Evolutionary conservation across 2,888 invertebrate species (phyloP).

Genomic region (Melitaea athalia): DNA sequence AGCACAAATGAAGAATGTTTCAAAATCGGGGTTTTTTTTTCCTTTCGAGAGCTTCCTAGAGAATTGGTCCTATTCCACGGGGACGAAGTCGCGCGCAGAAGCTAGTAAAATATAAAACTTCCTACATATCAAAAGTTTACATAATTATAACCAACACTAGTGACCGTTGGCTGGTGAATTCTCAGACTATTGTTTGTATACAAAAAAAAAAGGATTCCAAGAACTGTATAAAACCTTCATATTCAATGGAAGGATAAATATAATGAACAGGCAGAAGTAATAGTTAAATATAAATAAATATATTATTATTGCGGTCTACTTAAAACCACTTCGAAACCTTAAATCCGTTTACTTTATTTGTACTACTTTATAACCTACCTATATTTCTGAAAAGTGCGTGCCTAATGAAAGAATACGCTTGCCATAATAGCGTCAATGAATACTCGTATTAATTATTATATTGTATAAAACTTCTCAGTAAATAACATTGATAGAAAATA

Average conservation of each 20-base stretch:
- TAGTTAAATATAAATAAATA: neutral
- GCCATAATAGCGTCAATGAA: slow-evolving; percentile 43
- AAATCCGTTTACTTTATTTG: neutral
- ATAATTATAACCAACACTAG: neutral
- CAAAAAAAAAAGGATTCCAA: neutral
- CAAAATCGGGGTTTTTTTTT: no score
- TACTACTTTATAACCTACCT: no score
- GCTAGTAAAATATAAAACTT: slow-evolving; percentile 9
- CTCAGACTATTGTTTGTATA: slow-evolving; percentile 1
- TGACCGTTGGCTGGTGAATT: neutral
- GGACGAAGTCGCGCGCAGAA: no score
- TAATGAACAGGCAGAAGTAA: neutral
- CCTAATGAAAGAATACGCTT: slow-evolving; percentile 48
- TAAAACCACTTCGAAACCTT: neutral
- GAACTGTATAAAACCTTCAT: slow-evolving; percentile 1
- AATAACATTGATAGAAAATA: neutral
- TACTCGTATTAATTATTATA: neutral
- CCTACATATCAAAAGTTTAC: neutral
- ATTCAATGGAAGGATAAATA: slow-evolving; percentile 1
- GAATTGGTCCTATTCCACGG: no score
- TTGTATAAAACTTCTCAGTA: neutral
- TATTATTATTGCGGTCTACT: neutral
- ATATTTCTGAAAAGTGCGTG: slow-evolving; percentile 34
- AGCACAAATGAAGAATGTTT: no score
- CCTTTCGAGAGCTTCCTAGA: no score